Conservation (phyloP, 2,113 vertebrate genomes). For the Ancistrus triradiatus region DNA sequence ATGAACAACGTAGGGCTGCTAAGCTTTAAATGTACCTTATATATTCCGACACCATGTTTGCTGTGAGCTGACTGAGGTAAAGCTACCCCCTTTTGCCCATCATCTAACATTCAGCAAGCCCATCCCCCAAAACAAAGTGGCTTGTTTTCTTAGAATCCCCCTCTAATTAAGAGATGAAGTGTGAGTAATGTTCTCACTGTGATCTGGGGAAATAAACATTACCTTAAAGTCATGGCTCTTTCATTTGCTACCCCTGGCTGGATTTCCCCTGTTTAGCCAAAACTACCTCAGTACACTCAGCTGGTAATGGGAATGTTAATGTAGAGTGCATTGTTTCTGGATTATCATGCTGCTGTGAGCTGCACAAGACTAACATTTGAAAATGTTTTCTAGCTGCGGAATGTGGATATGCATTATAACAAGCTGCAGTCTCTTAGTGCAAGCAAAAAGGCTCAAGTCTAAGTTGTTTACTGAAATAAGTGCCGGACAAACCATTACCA, state of each 20-base stretch:
- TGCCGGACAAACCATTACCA: too few relatives aligned
- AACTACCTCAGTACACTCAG: not conserved
- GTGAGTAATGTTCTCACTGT: slow-evolving; percentile 32
- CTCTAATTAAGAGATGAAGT: not conserved
- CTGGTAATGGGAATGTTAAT: not conserved
- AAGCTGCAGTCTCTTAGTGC: too few relatives aligned
- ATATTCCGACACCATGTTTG: too few relatives aligned
- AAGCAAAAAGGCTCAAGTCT: too few relatives aligned
- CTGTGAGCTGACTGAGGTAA: too few relatives aligned
- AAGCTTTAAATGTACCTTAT: not conserved
- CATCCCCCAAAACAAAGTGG: slow-evolving; percentile 17
- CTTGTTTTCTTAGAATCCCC: not conserved
- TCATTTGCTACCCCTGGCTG: slow-evolving; percentile 4
- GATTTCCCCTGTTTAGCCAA: not conserved
- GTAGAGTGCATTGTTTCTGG: not conserved
- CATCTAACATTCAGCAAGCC: not conserved
- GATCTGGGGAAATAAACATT: slow-evolving; percentile 52
- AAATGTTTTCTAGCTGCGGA: too few relatives aligned
- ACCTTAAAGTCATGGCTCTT: slow-evolving; percentile 41
- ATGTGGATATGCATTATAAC: too few relatives aligned
- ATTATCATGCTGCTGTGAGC: not conserved
- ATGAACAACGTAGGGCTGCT: not conserved
- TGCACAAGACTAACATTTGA: too few relatives aligned
- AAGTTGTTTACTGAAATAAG: too few relatives aligned
- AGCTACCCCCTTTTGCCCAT: too few relatives aligned